phyloP scores from a whole-genome alignment of 2,797 vertebrate species.

The Crenichthys baileyi region DNA sequence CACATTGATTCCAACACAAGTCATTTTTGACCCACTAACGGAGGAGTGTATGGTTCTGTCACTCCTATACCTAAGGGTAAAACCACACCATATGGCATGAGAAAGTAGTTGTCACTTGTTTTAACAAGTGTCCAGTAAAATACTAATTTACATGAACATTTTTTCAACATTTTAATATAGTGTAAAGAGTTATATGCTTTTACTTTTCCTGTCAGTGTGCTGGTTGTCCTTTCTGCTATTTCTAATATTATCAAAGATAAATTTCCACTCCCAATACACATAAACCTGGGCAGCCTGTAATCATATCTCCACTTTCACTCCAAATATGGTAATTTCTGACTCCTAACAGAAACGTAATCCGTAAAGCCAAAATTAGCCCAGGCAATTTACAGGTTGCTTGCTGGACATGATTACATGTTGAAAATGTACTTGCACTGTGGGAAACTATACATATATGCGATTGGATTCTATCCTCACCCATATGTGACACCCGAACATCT shows the following conservation, averaged over 20 bases:
- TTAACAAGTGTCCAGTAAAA: not conserved
- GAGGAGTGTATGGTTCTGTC: too few species aligned
- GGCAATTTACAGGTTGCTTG: not conserved
- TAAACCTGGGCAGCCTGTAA: not conserved
- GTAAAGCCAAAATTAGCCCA: not conserved
- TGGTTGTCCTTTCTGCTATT: not conserved
- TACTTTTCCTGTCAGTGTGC: not conserved
- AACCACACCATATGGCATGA: not conserved
- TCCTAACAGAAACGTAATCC: not conserved
- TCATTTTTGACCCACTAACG: too few species aligned
- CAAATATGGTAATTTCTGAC: not conserved
- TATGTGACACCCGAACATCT: not conserved
- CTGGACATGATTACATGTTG: conserved; percentile 6
- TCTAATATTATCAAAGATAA: not conserved
- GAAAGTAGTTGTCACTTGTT: not conserved
- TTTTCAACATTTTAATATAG: not conserved
- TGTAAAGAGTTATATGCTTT: not conserved
- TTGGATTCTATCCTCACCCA: not conserved
- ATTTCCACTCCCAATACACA: not conserved
- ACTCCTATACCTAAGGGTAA: too few species aligned
- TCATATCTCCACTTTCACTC: not conserved
- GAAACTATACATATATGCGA: conserved; percentile 1
- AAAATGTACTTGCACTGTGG: conserved; percentile 6
- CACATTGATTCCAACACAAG: too few species aligned
- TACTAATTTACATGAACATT: not conserved